phyloP scores from a whole-genome alignment of 2,797 vertebrate genomes.

The Phylloscopus collybita region DNA sequence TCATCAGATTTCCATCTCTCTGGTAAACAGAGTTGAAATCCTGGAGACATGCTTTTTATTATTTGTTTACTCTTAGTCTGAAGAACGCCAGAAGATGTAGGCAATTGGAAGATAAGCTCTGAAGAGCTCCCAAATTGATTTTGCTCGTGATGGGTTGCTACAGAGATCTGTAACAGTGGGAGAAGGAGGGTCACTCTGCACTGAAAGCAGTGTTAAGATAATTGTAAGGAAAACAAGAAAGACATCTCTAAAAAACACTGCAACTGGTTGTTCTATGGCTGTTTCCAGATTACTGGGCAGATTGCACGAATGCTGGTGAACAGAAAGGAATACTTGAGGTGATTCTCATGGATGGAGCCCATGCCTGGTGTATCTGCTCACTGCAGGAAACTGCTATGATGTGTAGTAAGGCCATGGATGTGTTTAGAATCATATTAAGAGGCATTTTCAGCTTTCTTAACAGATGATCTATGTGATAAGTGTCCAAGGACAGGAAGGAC shows the following conservation, averaged over 20 bases:
- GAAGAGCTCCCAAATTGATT: not conserved
- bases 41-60: not conserved
- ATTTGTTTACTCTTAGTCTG: not conserved
- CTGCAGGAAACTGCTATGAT: not conserved
- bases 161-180: not conserved
- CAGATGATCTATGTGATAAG: not conserved
- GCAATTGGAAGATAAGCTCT: not conserved
- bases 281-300: not conserved
- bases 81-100: not conserved
- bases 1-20: not conserved
- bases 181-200: not conserved
- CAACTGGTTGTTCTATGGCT: not conserved
- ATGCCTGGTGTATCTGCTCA: accelerated
- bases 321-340: not conserved
- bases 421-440: not conserved
- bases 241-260: not conserved
- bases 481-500: not conserved
- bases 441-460: not conserved
- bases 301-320: not conserved
- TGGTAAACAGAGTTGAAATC: not conserved
- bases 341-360: not conserved
- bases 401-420: not conserved
- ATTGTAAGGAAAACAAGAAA: not conserved
- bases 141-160: not conserved
- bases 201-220: not conserved